Base-by-base conservation (phyloP, 2,113 vertebrate genomes). In the Cyanoramphus novaezelandiae region DNA sequence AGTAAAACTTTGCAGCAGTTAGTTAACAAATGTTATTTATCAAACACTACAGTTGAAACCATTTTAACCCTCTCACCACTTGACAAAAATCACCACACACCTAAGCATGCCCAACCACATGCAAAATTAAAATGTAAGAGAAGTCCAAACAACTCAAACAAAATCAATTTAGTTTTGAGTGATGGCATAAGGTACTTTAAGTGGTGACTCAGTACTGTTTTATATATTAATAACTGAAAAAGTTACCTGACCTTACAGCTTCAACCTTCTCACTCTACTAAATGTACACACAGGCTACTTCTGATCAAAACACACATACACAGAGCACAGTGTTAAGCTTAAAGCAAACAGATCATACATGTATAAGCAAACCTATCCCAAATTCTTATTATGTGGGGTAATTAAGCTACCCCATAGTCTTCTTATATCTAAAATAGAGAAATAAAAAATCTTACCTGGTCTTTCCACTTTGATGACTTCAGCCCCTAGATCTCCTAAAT, bases 381-480 rank as follows among this genome's bases (percentile, higher is more conserved):
- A 35, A 50, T 27, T 27, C 11, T 72, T 64, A n/a, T 55, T 29
- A 31, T 7, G n/a, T 35, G 21, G 33, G 20, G 57, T 35, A 35
- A 59, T 24, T 59, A 35, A 24, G 33, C 13, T 59, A 59, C 33
- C 11, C 2, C 10, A 20, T 17, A 9, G 70, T 86, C 9, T 87
- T 60, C 65, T n/a, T 64, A 46, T 35, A 69, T 5, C 20, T 44
- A 52, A 86, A 86, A 53, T 10, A 79, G 21, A 55, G 6, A 75
- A 44, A 55, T 29, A 35, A 27, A 27, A 84, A 85, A 53, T 28
- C 95, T 98, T 96, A 98, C 99, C 99, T 97, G 99, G 99, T 96
- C 97, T 98, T 98, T 99, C 99, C 79, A 99, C 99, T 97, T 99
- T 99, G 94, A 99, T 99, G 50, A 99, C 98, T 96, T 99, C 99